phyloP scores from a whole-genome alignment of 2,797 vertebrate genomes.

The Limnodromus scolopaceus region DNA sequence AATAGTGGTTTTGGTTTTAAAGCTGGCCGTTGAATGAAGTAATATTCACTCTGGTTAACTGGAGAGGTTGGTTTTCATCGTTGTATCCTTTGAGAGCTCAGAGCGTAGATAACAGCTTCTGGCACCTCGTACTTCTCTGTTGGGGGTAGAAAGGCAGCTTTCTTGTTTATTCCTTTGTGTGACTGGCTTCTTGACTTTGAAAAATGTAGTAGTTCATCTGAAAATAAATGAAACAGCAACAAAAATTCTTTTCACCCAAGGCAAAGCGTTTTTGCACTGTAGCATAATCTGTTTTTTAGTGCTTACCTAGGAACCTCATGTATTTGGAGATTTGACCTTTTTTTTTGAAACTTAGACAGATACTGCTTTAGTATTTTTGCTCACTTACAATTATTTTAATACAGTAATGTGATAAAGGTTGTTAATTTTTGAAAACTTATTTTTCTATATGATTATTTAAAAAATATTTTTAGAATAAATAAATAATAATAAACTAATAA shows the following conservation, averaged over 20 bases:
- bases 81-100: fast-evolving
- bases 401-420: fast-evolving
- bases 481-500: no score
- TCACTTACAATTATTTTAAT: neutral
- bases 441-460: fast-evolving
- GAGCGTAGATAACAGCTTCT: fast-evolving
- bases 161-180: fast-evolving
- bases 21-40: neutral
- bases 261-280: fast-evolving
- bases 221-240: neutral
- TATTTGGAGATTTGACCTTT: neutral
- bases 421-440: fast-evolving
- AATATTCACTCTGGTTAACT: fast-evolving
- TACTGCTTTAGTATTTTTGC: fast-evolving
- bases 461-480: no score
- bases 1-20: neutral
- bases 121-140: fast-evolving
- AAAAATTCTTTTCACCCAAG: no score
- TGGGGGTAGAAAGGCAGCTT: neutral
- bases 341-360: fast-evolving
- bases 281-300: fast-evolving
- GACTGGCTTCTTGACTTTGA: neutral
- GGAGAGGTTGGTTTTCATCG: neutral
- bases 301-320: neutral
- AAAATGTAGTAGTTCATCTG: no score